Conservation (phyloP, 2,797 vertebrate species). For the Acomys russatus region DNA sequence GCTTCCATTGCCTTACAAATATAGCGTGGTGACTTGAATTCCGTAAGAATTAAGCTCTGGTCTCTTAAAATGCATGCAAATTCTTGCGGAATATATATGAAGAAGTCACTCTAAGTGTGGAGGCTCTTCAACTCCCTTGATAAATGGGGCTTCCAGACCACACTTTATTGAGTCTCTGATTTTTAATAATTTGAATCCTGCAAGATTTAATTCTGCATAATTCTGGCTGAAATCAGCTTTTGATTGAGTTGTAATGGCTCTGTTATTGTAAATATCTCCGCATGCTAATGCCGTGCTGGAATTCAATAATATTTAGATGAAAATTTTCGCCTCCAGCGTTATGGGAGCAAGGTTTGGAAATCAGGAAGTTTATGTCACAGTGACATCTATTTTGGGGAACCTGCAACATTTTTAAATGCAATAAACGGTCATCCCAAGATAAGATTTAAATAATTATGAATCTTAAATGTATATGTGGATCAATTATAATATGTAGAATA, state of each 20-base stretch:
- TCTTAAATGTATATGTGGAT: constrained; percentile 65
- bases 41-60: constrained; percentile 90
- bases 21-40: constrained; percentile 88
- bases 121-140: constrained; percentile 90
- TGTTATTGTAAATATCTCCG: constrained; percentile 95
- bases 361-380: constrained; percentile 90
- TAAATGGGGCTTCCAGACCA: constrained; percentile 92
- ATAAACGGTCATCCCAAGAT: constrained; percentile 87
- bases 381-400: constrained; percentile 89
- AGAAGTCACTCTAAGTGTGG: constrained; percentile 88
- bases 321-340: constrained; percentile 90
- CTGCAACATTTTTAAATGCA: constrained; percentile 84
- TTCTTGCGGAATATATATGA: constrained; percentile 92
- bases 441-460: constrained; percentile 87
- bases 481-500: constrained; percentile 71
- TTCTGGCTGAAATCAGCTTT: constrained; percentile 94
- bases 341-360: constrained; percentile 89
- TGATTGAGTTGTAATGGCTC: constrained; percentile 94
- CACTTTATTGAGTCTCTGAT: constrained; percentile 94
- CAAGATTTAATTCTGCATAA: constrained; percentile 95
- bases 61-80: constrained; percentile 92
- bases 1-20: constrained; percentile 86
- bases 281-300: constrained; percentile 92
- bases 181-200: constrained; percentile 94
- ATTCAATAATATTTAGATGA: constrained; percentile 95